Percentiles rank a stretch among this genome's conserved stretches.
Conservation (phyloP, 2,888 invertebrate genomes). For the Tipula unca region DNA sequence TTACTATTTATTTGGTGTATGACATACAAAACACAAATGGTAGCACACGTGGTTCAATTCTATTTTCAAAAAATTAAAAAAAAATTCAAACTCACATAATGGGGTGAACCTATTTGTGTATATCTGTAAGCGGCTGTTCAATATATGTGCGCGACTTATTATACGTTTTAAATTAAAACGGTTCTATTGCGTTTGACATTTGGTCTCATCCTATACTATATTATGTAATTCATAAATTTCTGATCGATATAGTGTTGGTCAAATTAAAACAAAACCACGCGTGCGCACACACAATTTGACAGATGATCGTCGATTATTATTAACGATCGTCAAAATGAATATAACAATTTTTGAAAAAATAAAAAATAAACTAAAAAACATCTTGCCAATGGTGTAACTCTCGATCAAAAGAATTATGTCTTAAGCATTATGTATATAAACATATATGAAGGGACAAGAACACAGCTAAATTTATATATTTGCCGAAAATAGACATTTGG, state of each 20-base stretch:
- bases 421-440: not conserved
- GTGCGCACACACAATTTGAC: not conserved
- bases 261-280: not conserved
- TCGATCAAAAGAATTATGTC: not conserved
- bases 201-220: not conserved
- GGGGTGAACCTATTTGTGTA: not conserved
- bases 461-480: not conserved
- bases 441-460: not conserved
- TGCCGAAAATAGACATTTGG: conserved; percentile 15
- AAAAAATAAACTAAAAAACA: not conserved
- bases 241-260: not conserved
- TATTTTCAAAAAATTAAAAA: not conserved
- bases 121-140: not conserved
- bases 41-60: not conserved
- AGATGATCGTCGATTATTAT: not conserved
- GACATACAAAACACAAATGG: not conserved
- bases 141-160: not conserved
- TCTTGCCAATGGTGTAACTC: conserved; percentile 8
- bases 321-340: not conserved
- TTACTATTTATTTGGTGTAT: not conserved
- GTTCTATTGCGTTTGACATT: not conserved
- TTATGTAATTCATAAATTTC: not conserved
- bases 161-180: not conserved
- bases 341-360: not conserved
- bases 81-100: not conserved